Percentiles rank a stretch among this genome's conserved stretches.
Evolutionary conservation across 1,140 invertebrate genomes (phyloP).

Genomic region (Hetaerina americana): DNA sequence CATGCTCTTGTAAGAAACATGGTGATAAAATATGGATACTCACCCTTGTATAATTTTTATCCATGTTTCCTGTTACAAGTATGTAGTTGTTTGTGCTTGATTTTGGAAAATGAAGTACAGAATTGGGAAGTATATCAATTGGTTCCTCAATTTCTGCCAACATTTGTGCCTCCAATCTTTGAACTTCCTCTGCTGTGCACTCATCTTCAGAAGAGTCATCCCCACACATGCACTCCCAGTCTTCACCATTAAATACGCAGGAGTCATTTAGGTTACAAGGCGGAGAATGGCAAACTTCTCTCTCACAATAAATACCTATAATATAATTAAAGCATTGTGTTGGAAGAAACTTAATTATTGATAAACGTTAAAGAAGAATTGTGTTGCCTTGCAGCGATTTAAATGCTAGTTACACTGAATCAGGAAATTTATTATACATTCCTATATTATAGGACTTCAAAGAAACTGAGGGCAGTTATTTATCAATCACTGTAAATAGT

Average conservation of each 20-base stretch:
- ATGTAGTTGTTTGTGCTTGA: conserved; percentile 40
- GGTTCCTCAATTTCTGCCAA: neutral
- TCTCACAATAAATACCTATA: neutral
- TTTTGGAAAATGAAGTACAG: conserved; percentile 36
- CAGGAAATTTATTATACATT: too few relatives aligned
- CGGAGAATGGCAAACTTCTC: neutral
- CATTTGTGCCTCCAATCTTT: too few relatives aligned
- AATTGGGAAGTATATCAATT: conserved; percentile 28
- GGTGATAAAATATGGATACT: too few relatives aligned
- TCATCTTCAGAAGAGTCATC: neutral
- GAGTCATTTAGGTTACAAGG: neutral
- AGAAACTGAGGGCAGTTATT: too few relatives aligned
- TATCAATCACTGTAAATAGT: too few relatives aligned
- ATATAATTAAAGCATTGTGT: too few relatives aligned
- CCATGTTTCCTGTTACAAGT: conserved; percentile 25
- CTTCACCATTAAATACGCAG: neutral
- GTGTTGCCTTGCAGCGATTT: too few relatives aligned
- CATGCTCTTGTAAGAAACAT: too few relatives aligned
- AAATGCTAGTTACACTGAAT: too few relatives aligned
- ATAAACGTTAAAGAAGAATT: too few relatives aligned
- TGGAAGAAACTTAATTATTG: too few relatives aligned
- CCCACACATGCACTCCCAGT: neutral
- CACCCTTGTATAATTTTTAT: neutral
- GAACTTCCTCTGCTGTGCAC: neutral
- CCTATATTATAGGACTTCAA: too few relatives aligned